Evolutionary conservation across 2,888 invertebrate species (phyloP), one percentile per base, ranked within the genome.

Genomic region (Cephus pulcher): DNA sequence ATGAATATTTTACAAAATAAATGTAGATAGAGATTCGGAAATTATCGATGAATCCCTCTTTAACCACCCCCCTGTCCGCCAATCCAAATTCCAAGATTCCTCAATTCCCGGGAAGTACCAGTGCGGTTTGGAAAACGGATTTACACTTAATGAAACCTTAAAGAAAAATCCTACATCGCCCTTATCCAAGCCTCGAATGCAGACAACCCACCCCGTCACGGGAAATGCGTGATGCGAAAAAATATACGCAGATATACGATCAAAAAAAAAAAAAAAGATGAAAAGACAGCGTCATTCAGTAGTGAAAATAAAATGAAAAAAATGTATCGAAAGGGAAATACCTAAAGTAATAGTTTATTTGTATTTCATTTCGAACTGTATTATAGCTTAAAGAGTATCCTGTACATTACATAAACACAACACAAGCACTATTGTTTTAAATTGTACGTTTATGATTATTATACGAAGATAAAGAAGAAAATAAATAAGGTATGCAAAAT

Each of bases 1-100:
- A 90, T 88, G 87, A 90, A 91, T 91, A 91, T 91, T 91, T 91
- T 91, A 91, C 90, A 90, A 90, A 87, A 90, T 87, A 89, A 84
- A 86, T 91, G 91, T 91, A 91, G 91, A 91, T 91, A 91, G 89
- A 89, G 84, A 85, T 87, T 87, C 83, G 84, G 85, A 84, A 84
- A 85, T 85, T 86, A 86, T 85, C 81, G 82, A 84, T 82, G 77
- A 79, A 80, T 80, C 80, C 76, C 73, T 75, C 80, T 80, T 80
- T 80, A 78, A 68, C 68, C 35, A 11, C 35, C 35, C 68, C 77
- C 76, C 76, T 78, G 77, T 68, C 32, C 37, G 73, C 76, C 77
- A 56, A 23, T 56, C 56, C 56, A 56, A 56, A 56, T 23, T 56
- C 56, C 23, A 23, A 23, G 2, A 56, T 56, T 56, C 23, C 56